Percentiles rank a stretch among this genome's conserved stretches.
Conservation (phyloP, 2,888 invertebrate species). For the Serrognathus titanus region DNA sequence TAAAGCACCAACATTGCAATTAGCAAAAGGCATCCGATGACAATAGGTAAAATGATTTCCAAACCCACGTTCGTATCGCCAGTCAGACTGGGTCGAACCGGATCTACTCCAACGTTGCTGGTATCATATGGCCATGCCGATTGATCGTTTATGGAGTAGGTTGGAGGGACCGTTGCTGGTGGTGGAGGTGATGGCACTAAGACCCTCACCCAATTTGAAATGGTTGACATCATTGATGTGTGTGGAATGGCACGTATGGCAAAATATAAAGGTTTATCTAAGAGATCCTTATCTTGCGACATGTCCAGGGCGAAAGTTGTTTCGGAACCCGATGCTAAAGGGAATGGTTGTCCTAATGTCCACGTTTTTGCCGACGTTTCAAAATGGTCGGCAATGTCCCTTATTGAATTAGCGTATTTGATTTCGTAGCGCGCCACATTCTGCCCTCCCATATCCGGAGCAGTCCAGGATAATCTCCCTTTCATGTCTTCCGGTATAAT, state of each 20-base stretch:
- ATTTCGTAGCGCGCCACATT: slow-evolving; percentile 54
- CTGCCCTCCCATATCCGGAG: slow-evolving; percentile 57
- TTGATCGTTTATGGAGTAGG: slow-evolving; percentile 41
- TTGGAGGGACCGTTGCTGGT: slow-evolving; percentile 50
- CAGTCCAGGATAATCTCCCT: slow-evolving; percentile 57
- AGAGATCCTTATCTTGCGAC: slow-evolving; percentile 47
- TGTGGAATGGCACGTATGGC: slow-evolving; percentile 53
- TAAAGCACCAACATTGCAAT: slow-evolving; percentile 48
- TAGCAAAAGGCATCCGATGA: slow-evolving; percentile 49
- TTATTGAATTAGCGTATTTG: slow-evolving; percentile 47
- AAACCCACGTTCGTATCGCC: slow-evolving; percentile 46
- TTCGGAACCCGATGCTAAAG: slow-evolving; percentile 53
- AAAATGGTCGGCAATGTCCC: slow-evolving; percentile 51
- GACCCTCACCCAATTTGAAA: slow-evolving; percentile 56
- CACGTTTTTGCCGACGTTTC: slow-evolving; percentile 48
- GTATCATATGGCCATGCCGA: slow-evolving; percentile 44
- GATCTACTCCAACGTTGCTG: slow-evolving; percentile 33
- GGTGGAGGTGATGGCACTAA: slow-evolving; percentile 53
- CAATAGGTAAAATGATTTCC: slow-evolving; percentile 51
- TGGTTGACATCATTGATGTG: slow-evolving; percentile 39
- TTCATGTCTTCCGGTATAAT: slow-evolving; percentile 49
- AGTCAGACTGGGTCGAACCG: slow-evolving; percentile 45
- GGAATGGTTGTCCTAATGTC: slow-evolving; percentile 49
- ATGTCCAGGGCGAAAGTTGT: slow-evolving; percentile 52
- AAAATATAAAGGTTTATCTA: slow-evolving; percentile 54